Conservation (phyloP, 2,113 vertebrate species). For the Maccullochella peelii region DNA sequence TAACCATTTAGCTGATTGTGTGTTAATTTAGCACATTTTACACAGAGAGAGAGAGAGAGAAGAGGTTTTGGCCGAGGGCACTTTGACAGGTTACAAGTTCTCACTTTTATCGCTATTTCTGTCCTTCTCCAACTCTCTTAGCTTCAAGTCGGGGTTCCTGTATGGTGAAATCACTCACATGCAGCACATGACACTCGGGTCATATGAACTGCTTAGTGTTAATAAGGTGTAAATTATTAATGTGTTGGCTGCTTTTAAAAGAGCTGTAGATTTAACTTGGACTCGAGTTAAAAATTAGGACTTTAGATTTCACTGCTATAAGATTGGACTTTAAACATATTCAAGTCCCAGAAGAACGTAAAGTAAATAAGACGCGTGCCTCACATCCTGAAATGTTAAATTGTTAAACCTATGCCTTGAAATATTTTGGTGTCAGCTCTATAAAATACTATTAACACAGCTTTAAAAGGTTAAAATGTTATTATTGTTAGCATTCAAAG, state of each 20-base stretch:
- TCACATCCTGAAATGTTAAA: background rate
- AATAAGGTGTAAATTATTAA: background rate
- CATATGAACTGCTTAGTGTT: background rate
- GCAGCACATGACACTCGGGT: background rate
- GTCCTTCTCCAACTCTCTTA: background rate
- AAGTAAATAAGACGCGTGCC: too few species aligned
- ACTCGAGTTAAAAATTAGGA: background rate
- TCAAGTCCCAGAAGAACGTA: background rate
- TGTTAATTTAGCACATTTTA: background rate
- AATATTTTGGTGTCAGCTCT: background rate
- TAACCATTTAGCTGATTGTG: constrained; percentile 10
- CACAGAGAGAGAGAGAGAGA: background rate
- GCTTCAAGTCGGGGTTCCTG: background rate
- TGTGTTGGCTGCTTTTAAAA: background rate
- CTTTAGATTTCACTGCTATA: background rate
- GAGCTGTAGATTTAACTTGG: background rate
- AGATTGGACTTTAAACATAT: background rate
- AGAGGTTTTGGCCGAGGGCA: background rate
- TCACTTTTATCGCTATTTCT: too few species aligned
- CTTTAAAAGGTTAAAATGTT: too few species aligned
- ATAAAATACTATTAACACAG: background rate
- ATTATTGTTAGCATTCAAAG: background rate
- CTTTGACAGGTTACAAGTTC: background rate
- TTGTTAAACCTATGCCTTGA: background rate
- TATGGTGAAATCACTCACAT: background rate